A percentile compares a stretch with the other conserved stretches of the same genome.
These are phyloP conservation scores for Diceros bicornis DNA, from an alignment of 2,797 vertebrate genomes.

Conservation along the genomic window DNA sequence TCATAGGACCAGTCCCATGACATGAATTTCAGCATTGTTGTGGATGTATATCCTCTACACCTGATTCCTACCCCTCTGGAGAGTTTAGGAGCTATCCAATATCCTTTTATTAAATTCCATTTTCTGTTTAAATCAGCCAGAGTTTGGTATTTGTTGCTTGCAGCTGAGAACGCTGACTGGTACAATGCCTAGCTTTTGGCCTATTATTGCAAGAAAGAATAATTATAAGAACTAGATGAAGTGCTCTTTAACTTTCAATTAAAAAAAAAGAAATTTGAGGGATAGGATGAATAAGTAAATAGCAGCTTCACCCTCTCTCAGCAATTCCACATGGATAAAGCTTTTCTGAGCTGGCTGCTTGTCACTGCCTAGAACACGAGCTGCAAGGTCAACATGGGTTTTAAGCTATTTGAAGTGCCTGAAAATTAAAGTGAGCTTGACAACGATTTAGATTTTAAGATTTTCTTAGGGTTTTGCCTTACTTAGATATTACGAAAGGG, in stretches of 20 bases:
- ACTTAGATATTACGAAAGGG: slow-evolving; percentile 2
- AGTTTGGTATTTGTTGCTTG: not conserved
- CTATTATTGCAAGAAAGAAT: not conserved
- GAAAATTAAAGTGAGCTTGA: slow-evolving; percentile 52
- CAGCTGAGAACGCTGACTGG: not conserved
- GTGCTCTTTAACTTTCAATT: not conserved
- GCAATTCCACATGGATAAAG: not conserved
- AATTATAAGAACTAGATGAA: slow-evolving; percentile 21
- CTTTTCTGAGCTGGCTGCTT: not conserved
- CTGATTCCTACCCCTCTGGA: not conserved
- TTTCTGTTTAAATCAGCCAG: slow-evolving; percentile 51
- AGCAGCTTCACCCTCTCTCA: not conserved
- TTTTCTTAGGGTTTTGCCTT: slow-evolving; percentile 55
- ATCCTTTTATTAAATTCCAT: slow-evolving; percentile 11
- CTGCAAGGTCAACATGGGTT: not conserved
- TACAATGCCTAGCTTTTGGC: not conserved
- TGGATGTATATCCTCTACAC: not conserved
- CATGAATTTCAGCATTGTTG: not conserved
- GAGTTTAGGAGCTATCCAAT: not conserved
- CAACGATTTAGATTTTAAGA: slow-evolving; percentile 29
- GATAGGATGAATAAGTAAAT: slow-evolving; percentile 3
- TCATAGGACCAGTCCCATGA: not conserved
- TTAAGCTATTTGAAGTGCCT: slow-evolving; percentile 25
- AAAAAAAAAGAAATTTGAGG: not conserved
- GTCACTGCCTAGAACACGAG: not conserved